Evolutionary conservation across 2,888 invertebrate species (phyloP).

Genomic region (Masnerella sp.): DNA sequence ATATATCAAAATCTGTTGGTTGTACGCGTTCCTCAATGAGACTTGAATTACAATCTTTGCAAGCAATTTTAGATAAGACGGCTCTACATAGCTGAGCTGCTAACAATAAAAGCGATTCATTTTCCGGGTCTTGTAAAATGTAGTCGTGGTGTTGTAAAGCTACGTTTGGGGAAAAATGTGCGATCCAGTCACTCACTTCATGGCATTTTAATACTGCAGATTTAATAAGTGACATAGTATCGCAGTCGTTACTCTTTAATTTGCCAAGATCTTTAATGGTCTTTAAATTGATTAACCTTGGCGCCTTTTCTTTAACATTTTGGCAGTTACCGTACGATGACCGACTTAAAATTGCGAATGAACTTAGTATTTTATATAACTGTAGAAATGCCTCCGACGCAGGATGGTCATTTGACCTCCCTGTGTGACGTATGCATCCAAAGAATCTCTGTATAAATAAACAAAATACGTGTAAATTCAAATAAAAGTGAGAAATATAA

Average conservation of each 20-base stretch:
- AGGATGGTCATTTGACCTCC: constrained; percentile 4
- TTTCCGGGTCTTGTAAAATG: background rate
- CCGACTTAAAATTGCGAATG: background rate
- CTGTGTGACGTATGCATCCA: background rate
- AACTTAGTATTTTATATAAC: background rate
- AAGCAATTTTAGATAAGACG: background rate
- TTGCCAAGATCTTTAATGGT: background rate
- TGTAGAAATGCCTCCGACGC: background rate
- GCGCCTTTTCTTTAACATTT: background rate
- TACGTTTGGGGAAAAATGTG: no score
- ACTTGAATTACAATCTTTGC: background rate
- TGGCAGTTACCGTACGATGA: background rate
- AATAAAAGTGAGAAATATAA: no score
- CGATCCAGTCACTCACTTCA: no score
- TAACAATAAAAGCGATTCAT: background rate
- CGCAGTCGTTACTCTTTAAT: background rate
- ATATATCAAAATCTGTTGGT: background rate
- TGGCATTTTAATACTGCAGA: no score
- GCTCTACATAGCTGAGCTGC: background rate
- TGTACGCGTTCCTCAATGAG: no score
- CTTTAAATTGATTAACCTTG: background rate
- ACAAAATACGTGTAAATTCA: no score
- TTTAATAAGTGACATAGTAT: background rate
- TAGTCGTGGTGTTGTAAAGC: background rate
- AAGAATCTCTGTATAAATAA: constrained; percentile 7